A percentile compares a stretch with the other conserved stretches of the same genome.
Evolutionary conservation across 2,113 vertebrate species (phyloP).

Genomic region (Petrocephalus zakoni): DNA sequence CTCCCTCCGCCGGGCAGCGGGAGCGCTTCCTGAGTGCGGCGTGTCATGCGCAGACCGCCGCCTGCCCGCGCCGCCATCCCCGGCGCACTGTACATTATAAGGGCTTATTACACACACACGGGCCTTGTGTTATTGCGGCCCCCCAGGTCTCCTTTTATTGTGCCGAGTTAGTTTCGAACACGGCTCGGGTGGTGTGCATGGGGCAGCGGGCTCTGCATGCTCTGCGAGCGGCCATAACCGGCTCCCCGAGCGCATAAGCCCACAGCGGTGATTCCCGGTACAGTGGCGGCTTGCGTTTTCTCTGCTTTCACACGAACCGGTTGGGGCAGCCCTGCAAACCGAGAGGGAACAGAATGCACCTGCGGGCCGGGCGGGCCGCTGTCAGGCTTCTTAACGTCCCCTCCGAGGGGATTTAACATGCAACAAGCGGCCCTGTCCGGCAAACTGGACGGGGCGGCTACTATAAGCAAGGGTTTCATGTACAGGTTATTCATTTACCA

Average conservation of each 20-base stretch:
- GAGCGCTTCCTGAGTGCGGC: neutral
- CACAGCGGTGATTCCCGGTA: too few relatives aligned
- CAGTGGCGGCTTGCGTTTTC: neutral
- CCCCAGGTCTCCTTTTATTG: neutral
- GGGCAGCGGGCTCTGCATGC: neutral
- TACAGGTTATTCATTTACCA: neutral
- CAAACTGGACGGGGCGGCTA: neutral
- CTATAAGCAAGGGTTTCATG: neutral
- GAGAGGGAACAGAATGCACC: neutral
- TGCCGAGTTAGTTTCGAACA: neutral
- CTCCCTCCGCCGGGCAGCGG: neutral
- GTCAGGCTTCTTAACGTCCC: neutral
- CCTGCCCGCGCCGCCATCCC: neutral
- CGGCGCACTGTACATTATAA: too few relatives aligned
- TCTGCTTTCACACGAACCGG: neutral
- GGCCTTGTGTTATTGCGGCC: neutral
- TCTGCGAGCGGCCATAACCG: neutral
- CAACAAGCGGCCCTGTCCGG: neutral
- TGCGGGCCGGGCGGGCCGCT: neutral
- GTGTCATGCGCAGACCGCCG: neutral
- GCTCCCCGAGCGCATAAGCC: neutral
- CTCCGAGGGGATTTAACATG: neutral
- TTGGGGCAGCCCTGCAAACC: neutral
- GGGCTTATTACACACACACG: neutral
- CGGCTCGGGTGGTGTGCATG: neutral